Base-by-base conservation (phyloP, 2,797 vertebrate species). In the Sorex maritimensis region DNA sequence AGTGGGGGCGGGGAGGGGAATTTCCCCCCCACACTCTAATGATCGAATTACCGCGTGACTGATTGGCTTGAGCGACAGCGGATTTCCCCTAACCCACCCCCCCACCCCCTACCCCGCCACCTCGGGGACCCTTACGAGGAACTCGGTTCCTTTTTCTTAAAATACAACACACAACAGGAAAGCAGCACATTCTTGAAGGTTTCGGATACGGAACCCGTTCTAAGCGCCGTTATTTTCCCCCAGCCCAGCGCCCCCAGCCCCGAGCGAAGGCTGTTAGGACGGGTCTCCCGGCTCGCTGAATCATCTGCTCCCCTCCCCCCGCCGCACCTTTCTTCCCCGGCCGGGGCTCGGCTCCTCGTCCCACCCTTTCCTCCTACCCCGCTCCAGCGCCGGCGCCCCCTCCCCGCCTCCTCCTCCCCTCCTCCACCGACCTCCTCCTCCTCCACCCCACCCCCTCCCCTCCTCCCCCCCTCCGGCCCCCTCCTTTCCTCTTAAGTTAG, bases 11-110 rank as follows among this genome's bases (percentile, higher is more conserved):
- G 38, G 34, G 34, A n/a, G 90, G 94, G 91, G 92, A 95, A 92
- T 10, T 78, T 69, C 94, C 97, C 92, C 94, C 96, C 94, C 96
- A 49, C 34, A 96, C 96, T 97, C 96, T 97, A 97, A 98, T 98
- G 97, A 97, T 97, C 95, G 96, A 97, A 97, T 98, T 97, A 97
- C 94, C 97, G 97, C 97, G 93, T 97, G 97, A 98, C 96, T 97
- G 96, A 97, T 94, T 96, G 95, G 95, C 91, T 95, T 94, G 88
- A 97, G 92, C 94, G 94, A 94, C 90, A 73, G 91, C 81, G 85
- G 95, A 95, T 95, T 93, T 75, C 86, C 24, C 61, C 12, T 21
- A 17, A 4, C 55, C 55, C 55, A 17, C 1, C 5, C 19, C 14
- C 55, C 55, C 15, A 5, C 19, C 17, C 55, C 55, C 15, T 4